phyloP scores from a whole-genome alignment of 2,113 vertebrate genomes.

The Myanophis thanlyinensis region DNA sequence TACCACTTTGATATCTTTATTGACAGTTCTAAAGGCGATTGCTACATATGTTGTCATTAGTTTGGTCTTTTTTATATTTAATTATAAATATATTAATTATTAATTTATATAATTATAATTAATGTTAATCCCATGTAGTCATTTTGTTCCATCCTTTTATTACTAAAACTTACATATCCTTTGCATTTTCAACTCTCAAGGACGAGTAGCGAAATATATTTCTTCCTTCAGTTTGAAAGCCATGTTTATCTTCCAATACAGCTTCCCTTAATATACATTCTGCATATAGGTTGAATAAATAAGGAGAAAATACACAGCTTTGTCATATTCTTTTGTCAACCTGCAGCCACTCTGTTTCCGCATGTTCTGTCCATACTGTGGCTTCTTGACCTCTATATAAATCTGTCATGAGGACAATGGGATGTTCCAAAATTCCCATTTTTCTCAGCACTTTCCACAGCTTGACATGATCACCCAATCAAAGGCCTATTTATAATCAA shows the following conservation, averaged over 20 bases:
- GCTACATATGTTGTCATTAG: background rate
- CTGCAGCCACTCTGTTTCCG: background rate
- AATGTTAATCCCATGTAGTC: background rate
- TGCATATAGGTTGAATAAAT: background rate
- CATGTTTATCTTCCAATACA: background rate
- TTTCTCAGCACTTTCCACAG: background rate
- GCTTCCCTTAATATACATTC: background rate
- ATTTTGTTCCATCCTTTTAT: background rate
- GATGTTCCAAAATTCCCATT: background rate
- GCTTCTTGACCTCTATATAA: background rate
- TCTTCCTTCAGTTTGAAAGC: background rate
- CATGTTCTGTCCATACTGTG: background rate
- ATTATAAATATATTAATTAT: background rate
- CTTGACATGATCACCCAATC: background rate
- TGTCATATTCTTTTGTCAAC: background rate
- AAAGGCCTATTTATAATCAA: background rate
- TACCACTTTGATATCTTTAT: background rate
- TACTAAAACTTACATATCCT: background rate
- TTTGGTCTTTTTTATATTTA: background rate
- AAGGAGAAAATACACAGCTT: background rate
- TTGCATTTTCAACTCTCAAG: background rate
- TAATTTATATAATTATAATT: too few species aligned
- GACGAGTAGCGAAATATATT: background rate
- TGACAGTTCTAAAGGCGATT: background rate
- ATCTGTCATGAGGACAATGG: background rate